These are phyloP conservation scores for Atractosteus spatula DNA, from an alignment of 2,113 vertebrate genomes.

Conservation along the genomic window DNA sequence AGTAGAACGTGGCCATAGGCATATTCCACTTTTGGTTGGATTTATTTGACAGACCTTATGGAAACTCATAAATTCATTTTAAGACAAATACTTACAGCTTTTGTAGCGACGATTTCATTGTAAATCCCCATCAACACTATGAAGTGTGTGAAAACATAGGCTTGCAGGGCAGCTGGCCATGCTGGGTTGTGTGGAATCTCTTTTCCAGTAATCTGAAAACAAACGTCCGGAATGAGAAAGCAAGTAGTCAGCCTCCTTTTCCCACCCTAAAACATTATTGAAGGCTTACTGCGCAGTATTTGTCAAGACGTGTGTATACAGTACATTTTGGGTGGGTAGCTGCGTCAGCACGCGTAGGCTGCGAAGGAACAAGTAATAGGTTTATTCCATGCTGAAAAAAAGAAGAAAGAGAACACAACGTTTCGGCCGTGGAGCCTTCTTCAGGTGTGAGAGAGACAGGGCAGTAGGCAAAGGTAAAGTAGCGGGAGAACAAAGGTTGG, in stretches of 20 bases:
- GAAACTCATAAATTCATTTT: not conserved
- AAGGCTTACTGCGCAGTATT: not conserved
- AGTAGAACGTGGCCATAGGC: conserved; percentile 33
- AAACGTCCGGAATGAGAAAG: not conserved
- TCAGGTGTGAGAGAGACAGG: too few relatives aligned
- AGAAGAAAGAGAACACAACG: too few relatives aligned
- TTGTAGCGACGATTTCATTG: conserved; percentile 67
- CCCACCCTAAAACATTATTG: not conserved
- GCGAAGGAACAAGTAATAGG: too few relatives aligned
- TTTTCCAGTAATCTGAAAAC: conserved; percentile 74
- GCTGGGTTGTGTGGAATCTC: conserved; percentile 68
- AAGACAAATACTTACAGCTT: conserved; percentile 63
- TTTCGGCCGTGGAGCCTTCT: too few relatives aligned
- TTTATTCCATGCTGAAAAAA: too few relatives aligned
- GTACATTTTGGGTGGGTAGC: too few relatives aligned
- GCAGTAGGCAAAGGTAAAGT: too few relatives aligned
- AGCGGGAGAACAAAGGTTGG: too few relatives aligned
- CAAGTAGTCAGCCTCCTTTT: not conserved
- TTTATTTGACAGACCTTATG: too few relatives aligned
- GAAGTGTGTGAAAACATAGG: conserved; percentile 75
- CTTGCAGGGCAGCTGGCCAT: conserved; percentile 56
- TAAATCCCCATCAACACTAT: conserved; percentile 67
- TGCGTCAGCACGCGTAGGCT: too few relatives aligned
- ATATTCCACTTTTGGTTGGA: too few relatives aligned
- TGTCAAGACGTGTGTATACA: not conserved